Base-by-base conservation (phyloP, 1,140 invertebrate species). In the Drosophila auraria region DNA sequence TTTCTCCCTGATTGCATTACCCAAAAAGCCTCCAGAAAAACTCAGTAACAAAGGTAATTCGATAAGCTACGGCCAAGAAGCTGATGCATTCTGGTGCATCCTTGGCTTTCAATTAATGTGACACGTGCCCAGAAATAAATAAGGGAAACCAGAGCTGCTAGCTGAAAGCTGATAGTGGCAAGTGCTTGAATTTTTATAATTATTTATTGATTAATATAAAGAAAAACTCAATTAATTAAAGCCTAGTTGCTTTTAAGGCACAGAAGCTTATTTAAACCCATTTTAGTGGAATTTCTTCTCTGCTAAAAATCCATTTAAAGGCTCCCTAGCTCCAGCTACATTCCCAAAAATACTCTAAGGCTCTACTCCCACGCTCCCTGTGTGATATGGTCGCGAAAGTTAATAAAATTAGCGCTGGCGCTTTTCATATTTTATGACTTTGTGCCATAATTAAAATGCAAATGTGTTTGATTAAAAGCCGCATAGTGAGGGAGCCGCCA, bases 401-500 rank as follows among this genome's bases (percentile, higher is more conserved):
- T 75, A 74, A 75, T 75, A 38, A 75, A 74, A 74, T 75, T 75
- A 75, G 72, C 58, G 69, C 27, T 56, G 36, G 27, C 8, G 70
- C 70, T 65, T 76, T 76, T 75, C 70, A 76, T 65, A 76, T 76
- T 76, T 75, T 75, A 76, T 65, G 73, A 75, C 73, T 65, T 76
- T 76, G 71, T 59, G 70, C 20, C 53, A 45, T 75, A 76, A 76
- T 76, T 76, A 75, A 76, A 76, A 76, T 76, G 73, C 73, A 76
- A 76, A 76, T 76, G 73, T 64, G 73, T 75, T 76, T 76, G 70
- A 76, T 76, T 76, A 74, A 59, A 76, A 40, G 73, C 60, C 71
- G 42, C 58, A 51, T 54, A 68, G 66, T 68, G 38, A 15, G 20
- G 47, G 15, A 25, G 47, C 15, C 33, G 8, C 14, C 3, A 4